Percentiles rank a stretch among this genome's conserved stretches.
Conservation (phyloP, 2,797 vertebrate species). For the Leptatherina wallacei region DNA sequence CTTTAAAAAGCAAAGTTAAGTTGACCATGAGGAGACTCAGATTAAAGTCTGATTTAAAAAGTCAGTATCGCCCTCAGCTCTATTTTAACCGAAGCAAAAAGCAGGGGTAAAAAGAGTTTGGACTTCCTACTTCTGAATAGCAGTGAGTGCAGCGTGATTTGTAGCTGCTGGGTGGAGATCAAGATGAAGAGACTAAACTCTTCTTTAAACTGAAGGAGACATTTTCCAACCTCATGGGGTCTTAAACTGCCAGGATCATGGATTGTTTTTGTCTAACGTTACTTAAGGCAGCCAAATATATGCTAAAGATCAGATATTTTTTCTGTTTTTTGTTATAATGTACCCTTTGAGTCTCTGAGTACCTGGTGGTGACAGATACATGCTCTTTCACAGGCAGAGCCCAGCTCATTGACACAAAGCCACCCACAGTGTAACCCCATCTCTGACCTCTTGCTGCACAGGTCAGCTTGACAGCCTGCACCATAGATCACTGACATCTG, state of each 20-base stretch:
- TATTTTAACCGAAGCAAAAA: too few relatives aligned
- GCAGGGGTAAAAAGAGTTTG: too few relatives aligned
- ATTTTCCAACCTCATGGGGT: not conserved
- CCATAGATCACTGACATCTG: slow-evolving; percentile 39
- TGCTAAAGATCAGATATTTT: not conserved
- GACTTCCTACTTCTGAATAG: too few relatives aligned
- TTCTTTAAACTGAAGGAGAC: not conserved
- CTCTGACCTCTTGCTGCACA: slow-evolving; percentile 42
- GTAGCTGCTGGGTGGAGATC: not conserved
- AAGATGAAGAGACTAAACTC: not conserved
- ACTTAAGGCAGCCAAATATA: not conserved
- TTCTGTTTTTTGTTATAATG: not conserved
- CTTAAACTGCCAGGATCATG: not conserved
- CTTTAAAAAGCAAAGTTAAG: too few relatives aligned
- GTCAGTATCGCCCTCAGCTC: too few relatives aligned
- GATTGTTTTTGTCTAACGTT: too few relatives aligned
- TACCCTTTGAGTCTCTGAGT: too few relatives aligned
- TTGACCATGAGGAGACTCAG: too few relatives aligned
- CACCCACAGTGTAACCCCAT: slow-evolving; percentile 52
- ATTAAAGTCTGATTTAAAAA: too few relatives aligned
- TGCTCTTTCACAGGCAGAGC: not conserved
- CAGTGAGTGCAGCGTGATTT: too few relatives aligned
- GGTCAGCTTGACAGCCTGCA: slow-evolving; percentile 50
- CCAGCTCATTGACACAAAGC: slow-evolving; percentile 39
- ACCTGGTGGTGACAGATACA: not conserved